These are phyloP conservation scores for Cephalopterus ornatus DNA, from an alignment of 2,113 vertebrate species.

Conservation along the genomic window DNA sequence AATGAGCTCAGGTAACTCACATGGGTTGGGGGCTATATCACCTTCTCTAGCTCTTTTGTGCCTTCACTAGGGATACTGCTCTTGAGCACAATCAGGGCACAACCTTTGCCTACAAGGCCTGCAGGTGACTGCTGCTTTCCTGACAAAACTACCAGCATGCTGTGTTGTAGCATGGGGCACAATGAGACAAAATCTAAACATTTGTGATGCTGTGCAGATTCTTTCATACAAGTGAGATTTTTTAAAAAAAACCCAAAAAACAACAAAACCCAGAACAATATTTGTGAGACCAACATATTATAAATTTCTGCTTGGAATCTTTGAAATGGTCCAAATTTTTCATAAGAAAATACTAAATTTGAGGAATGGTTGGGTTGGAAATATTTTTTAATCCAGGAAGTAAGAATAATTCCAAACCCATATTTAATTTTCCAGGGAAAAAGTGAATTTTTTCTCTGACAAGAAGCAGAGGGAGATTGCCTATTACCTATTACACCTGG, in stretches of 20 bases:
- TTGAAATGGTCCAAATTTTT: neutral
- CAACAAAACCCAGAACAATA: neutral
- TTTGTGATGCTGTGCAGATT: accelerated
- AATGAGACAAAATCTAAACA: neutral
- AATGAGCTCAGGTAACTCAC: neutral
- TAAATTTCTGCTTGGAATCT: neutral
- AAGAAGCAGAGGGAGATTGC: neutral
- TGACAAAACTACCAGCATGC: neutral
- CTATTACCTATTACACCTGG: neutral
- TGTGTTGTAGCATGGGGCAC: neutral
- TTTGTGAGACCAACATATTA: neutral
- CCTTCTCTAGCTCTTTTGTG: neutral
- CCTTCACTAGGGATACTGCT: neutral
- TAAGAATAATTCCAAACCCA: neutral
- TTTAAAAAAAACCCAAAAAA: too few relatives aligned
- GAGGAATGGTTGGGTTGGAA: neutral
- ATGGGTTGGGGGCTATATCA: neutral
- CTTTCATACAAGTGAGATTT: neutral
- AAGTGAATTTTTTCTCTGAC: neutral
- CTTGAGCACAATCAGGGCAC: neutral
- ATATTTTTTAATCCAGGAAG: neutral
- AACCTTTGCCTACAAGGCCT: neutral
- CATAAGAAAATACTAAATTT: neutral
- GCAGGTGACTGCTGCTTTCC: neutral
- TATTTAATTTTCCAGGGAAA: neutral